Conservation (phyloP, 2,113 vertebrate genomes). For the Mastomys natalensis region DNA sequence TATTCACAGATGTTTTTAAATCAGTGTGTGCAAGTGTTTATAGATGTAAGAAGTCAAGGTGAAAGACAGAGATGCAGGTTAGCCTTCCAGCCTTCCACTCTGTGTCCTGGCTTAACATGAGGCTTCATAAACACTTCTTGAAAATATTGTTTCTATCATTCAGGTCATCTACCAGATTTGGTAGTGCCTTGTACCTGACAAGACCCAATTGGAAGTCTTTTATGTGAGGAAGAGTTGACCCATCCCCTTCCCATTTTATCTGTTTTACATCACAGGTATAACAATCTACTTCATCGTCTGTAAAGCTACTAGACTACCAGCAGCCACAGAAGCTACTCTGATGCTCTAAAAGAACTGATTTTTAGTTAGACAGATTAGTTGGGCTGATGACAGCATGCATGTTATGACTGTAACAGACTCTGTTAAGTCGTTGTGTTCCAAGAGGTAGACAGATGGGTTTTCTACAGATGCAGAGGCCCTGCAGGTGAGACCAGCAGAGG, state of each 20-base stretch:
- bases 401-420: background rate
- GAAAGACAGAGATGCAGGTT: background rate
- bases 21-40: background rate
- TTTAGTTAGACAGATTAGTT: background rate
- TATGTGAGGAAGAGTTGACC: background rate
- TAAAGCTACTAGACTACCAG: background rate
- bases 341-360: background rate
- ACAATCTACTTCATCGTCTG: background rate
- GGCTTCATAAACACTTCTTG: background rate
- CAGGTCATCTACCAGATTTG: background rate
- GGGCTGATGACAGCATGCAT: background rate
- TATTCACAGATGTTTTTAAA: background rate
- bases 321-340: background rate
- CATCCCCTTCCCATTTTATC: background rate
- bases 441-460: background rate
- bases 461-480: background rate
- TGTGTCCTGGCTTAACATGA: background rate
- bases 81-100: background rate
- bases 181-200: background rate
- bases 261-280: background rate
- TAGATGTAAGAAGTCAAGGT: background rate
- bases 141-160: background rate
- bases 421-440: background rate
- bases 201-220: background rate
- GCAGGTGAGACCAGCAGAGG: background rate